Evolutionary conservation across 1,140 invertebrate genomes (phyloP).

Genomic region (Drosophila santomea): DNA sequence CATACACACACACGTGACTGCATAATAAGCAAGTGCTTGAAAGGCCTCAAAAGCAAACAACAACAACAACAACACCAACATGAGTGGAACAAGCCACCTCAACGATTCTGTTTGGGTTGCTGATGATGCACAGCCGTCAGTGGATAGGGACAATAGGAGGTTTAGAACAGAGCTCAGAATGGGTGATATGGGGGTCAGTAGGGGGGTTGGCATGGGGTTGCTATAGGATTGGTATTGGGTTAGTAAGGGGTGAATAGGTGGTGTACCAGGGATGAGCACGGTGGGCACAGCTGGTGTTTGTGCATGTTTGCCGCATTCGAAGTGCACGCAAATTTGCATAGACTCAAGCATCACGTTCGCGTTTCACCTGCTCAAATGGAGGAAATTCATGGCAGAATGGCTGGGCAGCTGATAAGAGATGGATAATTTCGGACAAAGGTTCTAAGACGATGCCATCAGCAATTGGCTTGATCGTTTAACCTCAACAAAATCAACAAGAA

Average conservation of each 20-base stretch:
- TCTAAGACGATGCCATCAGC: background rate
- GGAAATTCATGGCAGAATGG: background rate
- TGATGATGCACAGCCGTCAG: conserved; percentile 39
- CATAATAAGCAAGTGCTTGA: conserved; percentile 55
- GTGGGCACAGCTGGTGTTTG: conserved; percentile 14
- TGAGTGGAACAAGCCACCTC: conserved; percentile 45
- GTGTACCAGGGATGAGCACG: too few relatives aligned
- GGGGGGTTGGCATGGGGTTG: background rate
- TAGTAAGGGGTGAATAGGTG: background rate
- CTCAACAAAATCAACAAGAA: too few relatives aligned
- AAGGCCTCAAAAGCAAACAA: conserved; percentile 52
- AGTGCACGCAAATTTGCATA: conserved; percentile 63
- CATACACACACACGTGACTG: conserved; percentile 31
- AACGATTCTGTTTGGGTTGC: conserved; percentile 51
- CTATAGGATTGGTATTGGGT: too few relatives aligned
- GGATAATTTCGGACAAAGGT: background rate
- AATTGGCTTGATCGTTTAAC: background rate
- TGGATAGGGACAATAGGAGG: conserved; percentile 13
- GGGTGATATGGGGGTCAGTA: background rate
- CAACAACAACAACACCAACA: conserved; percentile 42
- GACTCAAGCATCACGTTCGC: conserved; percentile 47
- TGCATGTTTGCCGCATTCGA: conserved; percentile 48
- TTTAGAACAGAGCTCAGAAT: background rate
- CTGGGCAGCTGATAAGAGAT: background rate
- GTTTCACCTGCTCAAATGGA: conserved; percentile 17